Conservation (phyloP, 2,113 vertebrate species). For the Lanius ludovicianus region DNA sequence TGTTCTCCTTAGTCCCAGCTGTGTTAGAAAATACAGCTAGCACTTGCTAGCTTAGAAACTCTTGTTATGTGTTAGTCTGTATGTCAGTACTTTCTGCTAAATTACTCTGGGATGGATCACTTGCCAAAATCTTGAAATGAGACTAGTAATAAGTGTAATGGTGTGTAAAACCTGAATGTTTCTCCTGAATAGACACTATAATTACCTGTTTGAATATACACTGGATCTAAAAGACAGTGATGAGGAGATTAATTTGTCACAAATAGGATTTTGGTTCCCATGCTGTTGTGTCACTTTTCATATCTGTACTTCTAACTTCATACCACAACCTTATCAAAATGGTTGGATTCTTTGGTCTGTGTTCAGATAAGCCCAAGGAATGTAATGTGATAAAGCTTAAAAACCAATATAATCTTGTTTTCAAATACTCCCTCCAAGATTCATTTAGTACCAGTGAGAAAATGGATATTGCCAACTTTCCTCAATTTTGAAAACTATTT, state of each 20-base stretch:
- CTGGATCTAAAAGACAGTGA: not conserved
- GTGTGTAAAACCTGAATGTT: not conserved
- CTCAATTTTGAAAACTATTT: not conserved
- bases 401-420: not conserved
- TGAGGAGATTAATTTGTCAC: not conserved
- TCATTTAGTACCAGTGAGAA: not conserved
- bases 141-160: not conserved
- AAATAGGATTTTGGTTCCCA: not conserved
- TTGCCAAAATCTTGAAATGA: not conserved
- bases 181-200: not conserved
- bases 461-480: not conserved
- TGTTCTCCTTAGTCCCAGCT: not conserved
- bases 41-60: not conserved
- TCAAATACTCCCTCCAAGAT: not conserved
- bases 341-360: not conserved
- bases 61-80: not conserved
- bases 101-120: not conserved
- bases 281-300: not conserved
- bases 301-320: not conserved
- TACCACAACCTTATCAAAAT: not conserved
- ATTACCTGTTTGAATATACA: not conserved
- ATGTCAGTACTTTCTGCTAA: not conserved
- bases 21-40: not conserved
- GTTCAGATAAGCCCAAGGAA: not conserved
- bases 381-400: not conserved